Percentiles rank a stretch among this genome's conserved stretches.
Conservation (phyloP, 1,140 invertebrate species). For the Macrobrachium rosenbergii region DNA sequence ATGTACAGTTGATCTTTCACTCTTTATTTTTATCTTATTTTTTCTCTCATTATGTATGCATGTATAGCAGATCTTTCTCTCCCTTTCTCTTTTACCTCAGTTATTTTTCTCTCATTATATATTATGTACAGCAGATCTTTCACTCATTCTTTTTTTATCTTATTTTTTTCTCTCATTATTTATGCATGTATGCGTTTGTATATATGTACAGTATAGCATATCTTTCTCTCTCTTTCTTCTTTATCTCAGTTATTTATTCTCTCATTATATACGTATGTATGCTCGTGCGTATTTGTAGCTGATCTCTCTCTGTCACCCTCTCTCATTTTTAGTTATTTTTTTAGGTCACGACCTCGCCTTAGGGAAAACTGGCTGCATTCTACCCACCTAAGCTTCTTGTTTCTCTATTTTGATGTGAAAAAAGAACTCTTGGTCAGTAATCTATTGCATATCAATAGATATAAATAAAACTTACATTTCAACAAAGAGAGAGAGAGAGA, state of each 20-base stretch:
- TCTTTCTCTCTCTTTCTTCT: not conserved
- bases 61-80: not conserved
- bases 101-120: not conserved
- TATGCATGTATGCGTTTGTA: not conserved
- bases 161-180: not conserved
- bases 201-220: not conserved
- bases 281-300: too few species aligned
- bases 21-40: constrained; percentile 10
- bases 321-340: not conserved
- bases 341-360: not conserved
- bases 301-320: constrained; percentile 9
- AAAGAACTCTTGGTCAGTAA: too few species aligned
- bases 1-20: not conserved
- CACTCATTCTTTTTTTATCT: constrained; percentile 19
- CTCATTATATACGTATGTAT: not conserved
- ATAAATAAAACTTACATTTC: too few species aligned
- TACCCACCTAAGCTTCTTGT: too few species aligned
- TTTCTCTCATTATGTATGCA: not conserved
- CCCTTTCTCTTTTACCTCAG: not conserved
- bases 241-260: too few species aligned
- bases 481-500: too few species aligned
- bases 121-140: not conserved
- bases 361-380: too few species aligned
- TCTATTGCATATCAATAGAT: not conserved
- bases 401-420: not conserved